Percentiles rank a stretch among this genome's conserved stretches.
Conservation (phyloP, 1,140 invertebrate species). For the Diprion similis region DNA sequence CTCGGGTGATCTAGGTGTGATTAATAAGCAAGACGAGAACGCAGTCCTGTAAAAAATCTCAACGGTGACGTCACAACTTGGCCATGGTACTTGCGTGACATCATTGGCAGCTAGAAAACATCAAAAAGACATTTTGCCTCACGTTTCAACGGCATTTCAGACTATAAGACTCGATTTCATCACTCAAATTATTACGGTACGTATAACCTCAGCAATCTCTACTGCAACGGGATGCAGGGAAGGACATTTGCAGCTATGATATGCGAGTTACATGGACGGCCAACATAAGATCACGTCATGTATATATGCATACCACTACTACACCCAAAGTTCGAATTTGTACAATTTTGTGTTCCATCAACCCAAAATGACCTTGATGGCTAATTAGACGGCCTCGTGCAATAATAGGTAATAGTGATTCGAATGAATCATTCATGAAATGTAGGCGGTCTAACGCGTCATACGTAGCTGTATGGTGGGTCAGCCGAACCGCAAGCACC, state of each 20-base stretch:
- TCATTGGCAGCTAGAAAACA: background rate
- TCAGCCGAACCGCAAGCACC: background rate
- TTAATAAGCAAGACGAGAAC: too few relatives aligned
- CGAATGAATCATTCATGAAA: conserved; percentile 23
- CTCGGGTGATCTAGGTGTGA: too few relatives aligned
- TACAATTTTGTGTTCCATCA: conserved; percentile 10
- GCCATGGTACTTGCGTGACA: background rate
- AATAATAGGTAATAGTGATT: conserved; percentile 24
- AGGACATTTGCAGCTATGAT: too few relatives aligned
- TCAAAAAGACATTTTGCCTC: background rate
- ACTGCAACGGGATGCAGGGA: too few relatives aligned
- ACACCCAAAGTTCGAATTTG: background rate
- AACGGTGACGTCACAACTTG: background rate
- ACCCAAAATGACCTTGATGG: conserved; percentile 21
- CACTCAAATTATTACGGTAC: too few relatives aligned
- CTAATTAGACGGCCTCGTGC: conserved; percentile 17
- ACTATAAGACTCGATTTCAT: too few relatives aligned
- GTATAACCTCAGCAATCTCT: too few relatives aligned
- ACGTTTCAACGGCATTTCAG: too few relatives aligned
- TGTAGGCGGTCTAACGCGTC: conserved; percentile 16
- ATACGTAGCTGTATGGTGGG: conserved; percentile 9
- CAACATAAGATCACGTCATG: too few relatives aligned
- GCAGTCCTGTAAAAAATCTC: too few relatives aligned
- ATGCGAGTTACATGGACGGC: too few relatives aligned
- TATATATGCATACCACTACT: too few relatives aligned